These are phyloP conservation scores for Semnornis frantzii DNA, from an alignment of 2,113 vertebrate genomes.

Conservation along the genomic window DNA sequence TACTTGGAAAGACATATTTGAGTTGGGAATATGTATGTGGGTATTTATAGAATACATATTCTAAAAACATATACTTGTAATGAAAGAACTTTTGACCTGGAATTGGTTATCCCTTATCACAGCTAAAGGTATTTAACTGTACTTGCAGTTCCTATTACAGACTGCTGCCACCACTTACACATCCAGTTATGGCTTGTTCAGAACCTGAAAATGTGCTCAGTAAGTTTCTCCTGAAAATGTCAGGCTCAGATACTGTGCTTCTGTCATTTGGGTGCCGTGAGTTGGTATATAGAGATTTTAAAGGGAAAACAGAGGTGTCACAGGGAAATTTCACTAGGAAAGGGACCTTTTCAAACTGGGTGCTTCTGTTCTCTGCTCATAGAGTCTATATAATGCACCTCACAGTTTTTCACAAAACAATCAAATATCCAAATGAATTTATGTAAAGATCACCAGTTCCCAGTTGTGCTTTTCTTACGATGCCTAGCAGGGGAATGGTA, in stretches of 20 bases:
- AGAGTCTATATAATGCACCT: neutral
- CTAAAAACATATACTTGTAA: neutral
- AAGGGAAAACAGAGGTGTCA: neutral
- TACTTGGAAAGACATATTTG: neutral
- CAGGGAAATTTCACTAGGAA: neutral
- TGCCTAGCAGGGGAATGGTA: constrained; percentile 2
- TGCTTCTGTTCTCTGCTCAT: neutral
- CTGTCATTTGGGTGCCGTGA: neutral
- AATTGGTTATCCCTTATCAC: neutral
- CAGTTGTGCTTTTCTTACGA: neutral
- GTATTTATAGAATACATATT: neutral
- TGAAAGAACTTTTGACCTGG: neutral
- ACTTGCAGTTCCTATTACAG: neutral
- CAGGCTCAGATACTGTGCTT: neutral
- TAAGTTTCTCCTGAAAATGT: neutral
- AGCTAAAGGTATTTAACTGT: neutral
- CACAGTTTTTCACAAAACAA: neutral
- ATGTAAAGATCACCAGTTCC: neutral
- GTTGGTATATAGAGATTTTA: neutral
- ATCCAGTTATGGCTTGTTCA: neutral
- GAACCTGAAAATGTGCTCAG: neutral
- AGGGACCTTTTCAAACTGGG: too few relatives aligned
- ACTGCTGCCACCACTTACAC: neutral
- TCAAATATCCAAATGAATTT: neutral
- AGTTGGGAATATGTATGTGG: neutral